Evolutionary conservation across 2,888 invertebrate genomes (phyloP).

Genomic region (Augochlorella aurata): DNA sequence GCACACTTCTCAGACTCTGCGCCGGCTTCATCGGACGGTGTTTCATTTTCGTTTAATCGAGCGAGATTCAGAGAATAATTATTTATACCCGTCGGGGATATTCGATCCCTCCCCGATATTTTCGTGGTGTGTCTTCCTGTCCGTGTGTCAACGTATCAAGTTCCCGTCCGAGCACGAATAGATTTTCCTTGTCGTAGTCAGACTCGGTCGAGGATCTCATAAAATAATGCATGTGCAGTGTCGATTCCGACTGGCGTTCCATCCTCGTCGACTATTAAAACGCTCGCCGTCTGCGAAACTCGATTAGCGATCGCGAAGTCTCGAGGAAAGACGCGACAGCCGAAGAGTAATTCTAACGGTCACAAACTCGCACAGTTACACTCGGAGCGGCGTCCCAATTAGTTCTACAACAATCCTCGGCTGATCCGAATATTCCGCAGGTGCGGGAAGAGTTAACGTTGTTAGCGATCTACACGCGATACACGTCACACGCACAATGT

Average conservation of each 20-base stretch:
- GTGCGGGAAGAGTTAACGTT: background rate
- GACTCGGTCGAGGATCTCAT: background rate
- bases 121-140: background rate
- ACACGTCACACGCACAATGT: background rate
- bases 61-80: constrained; percentile 21
- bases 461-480: background rate
- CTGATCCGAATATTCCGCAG: no score
- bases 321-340: background rate
- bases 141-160: no score
- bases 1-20: constrained; percentile 12
- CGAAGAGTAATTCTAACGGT: background rate
- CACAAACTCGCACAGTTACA: background rate
- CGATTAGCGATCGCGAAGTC: background rate
- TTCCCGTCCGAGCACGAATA: background rate
- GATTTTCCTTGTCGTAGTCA: background rate
- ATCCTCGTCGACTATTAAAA: background rate
- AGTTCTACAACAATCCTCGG: background rate
- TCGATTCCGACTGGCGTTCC: background rate
- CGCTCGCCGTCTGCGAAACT: background rate
- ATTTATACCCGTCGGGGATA: constrained; percentile 23
- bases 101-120: background rate
- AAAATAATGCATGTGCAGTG: background rate
- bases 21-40: constrained; percentile 25
- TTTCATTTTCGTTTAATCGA: constrained; percentile 33
- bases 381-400: background rate